Percentiles rank a stretch among this genome's conserved stretches.
phyloP scores from a whole-genome alignment of 2,888 invertebrate genomes.

The Anthrax anthrax region DNA sequence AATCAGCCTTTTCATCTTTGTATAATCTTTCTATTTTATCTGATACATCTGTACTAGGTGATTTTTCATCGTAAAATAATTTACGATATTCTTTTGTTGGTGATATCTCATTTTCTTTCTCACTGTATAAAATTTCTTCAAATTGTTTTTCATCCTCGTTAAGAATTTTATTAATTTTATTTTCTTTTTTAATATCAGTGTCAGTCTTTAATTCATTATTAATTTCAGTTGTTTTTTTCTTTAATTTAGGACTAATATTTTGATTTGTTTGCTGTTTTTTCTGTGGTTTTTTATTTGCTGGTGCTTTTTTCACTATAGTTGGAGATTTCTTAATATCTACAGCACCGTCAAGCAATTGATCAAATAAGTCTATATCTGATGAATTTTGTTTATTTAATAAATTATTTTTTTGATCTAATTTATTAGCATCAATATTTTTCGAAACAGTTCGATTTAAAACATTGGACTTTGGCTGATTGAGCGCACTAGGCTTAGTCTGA shows the following conservation, averaged over 20 bases:
- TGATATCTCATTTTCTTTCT: constrained; percentile 22
- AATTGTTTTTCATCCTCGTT: constrained; percentile 27
- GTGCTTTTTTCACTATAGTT: constrained; percentile 15
- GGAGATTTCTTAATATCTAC: constrained; percentile 20
- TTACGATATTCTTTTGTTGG: constrained; percentile 30
- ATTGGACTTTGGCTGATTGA: neutral
- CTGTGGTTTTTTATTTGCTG: neutral
- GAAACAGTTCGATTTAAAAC: neutral
- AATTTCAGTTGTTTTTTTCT: constrained; percentile 5
- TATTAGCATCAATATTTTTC: neutral
- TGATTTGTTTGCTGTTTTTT: neutral
- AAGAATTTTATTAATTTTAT: constrained; percentile 5
- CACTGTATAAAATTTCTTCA: constrained; percentile 24
- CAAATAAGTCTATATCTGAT: constrained; percentile 25
- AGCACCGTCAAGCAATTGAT: constrained; percentile 32
- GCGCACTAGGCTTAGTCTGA: neutral
- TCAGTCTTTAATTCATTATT: neutral
- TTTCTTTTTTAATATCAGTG: neutral
- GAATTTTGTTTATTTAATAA: neutral
- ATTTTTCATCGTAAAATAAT: constrained; percentile 30
- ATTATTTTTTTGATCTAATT: neutral
- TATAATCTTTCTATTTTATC: constrained; percentile 30
- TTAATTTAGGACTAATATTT: constrained; percentile 3
- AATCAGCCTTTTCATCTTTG: constrained; percentile 7
- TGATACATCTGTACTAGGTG: constrained; percentile 30